These are phyloP conservation scores for Drosophila subobscura DNA, from an alignment of 1,140 invertebrate genomes.

Conservation along the genomic window DNA sequence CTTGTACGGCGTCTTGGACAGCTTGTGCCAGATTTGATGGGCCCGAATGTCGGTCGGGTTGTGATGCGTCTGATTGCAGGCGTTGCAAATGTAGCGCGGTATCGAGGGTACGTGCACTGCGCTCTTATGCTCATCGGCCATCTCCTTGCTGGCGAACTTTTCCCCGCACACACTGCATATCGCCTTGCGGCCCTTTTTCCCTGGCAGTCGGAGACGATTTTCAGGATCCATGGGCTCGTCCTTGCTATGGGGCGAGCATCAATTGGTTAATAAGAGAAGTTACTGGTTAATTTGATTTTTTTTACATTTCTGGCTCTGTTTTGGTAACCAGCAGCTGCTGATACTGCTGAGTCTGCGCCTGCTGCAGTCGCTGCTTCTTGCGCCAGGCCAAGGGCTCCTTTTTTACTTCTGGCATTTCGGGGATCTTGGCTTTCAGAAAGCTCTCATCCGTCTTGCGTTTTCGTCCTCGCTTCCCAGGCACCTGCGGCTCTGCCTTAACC, in stretches of 20 bases:
- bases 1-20: slow-evolving; percentile 76
- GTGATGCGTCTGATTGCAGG: slow-evolving; percentile 72
- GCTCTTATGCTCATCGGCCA: slow-evolving; percentile 59
- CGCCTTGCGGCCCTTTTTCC: slow-evolving; percentile 47
- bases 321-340: slow-evolving; percentile 18
- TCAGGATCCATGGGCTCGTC: slow-evolving; percentile 49
- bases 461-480: slow-evolving; percentile 38
- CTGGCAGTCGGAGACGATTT: not conserved
- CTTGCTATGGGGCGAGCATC: slow-evolving; percentile 40
- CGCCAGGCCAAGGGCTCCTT: slow-evolving; percentile 47
- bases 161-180: slow-evolving; percentile 70
- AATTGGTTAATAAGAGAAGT: not conserved
- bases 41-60: slow-evolving; percentile 70
- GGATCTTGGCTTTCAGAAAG: not conserved
- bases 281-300: not conserved
- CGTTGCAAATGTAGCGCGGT: slow-evolving; percentile 66
- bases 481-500: slow-evolving; percentile 48
- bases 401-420: slow-evolving; percentile 31
- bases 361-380: slow-evolving; percentile 60
- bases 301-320: slow-evolving; percentile 53
- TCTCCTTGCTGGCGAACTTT: slow-evolving; percentile 62
- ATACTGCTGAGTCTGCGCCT: not conserved
- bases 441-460: slow-evolving; percentile 54
- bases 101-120: slow-evolving; percentile 60
- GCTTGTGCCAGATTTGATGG: slow-evolving; percentile 81